Evolutionary conservation across 2,113 vertebrate species (phyloP).

Genomic region (Chinchilla lanigera): DNA sequence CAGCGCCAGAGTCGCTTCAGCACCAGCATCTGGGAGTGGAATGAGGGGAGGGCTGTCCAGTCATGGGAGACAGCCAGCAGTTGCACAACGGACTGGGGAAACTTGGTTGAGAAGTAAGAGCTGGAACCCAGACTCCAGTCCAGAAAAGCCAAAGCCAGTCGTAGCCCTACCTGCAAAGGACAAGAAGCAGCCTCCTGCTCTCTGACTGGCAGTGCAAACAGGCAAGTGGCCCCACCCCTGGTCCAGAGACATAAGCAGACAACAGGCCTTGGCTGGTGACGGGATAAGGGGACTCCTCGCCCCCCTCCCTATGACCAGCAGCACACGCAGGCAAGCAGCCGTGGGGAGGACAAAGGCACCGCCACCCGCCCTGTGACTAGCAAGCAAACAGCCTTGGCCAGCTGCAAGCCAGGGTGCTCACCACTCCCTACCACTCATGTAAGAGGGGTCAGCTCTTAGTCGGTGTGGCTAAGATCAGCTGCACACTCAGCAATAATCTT

Average conservation of each 20-base stretch:
- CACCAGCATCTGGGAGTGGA: neutral
- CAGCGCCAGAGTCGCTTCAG: neutral
- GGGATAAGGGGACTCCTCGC: neutral
- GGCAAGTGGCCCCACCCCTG: neutral
- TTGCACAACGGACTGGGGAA: neutral
- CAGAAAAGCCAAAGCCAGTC: neutral
- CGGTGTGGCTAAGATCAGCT: neutral
- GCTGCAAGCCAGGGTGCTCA: neutral
- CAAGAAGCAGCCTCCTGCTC: neutral
- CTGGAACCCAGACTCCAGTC: neutral
- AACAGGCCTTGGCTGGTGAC: neutral
- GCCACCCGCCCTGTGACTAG: neutral
- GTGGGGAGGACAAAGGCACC: neutral
- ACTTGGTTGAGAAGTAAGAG: neutral
- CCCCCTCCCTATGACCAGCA: neutral
- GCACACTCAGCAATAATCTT: too few relatives aligned
- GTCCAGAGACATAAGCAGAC: too few relatives aligned
- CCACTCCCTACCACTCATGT: neutral
- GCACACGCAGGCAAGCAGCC: neutral
- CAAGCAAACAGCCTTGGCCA: neutral
- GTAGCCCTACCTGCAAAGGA: neutral
- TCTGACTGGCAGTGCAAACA: neutral
- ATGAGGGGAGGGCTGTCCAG: neutral
- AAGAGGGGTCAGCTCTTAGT: neutral
- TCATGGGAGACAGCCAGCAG: neutral